Evolutionary conservation across 2,113 vertebrate species (phyloP).

Genomic region (Bubo scandiacus): DNA sequence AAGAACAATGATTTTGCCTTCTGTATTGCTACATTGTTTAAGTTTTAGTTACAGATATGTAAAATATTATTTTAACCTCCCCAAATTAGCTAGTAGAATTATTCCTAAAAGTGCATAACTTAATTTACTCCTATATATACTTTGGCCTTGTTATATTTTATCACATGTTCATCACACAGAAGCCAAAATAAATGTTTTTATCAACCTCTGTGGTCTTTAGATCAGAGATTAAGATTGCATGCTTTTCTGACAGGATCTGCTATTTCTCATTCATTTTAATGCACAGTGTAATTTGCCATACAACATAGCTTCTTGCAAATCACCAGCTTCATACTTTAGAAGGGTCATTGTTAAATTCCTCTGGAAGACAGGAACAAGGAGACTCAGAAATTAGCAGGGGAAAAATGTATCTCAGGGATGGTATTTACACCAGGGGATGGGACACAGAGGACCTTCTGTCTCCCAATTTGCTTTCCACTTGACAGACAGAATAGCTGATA

Average conservation of each 20-base stretch:
- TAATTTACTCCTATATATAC: neutral
- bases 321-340: neutral
- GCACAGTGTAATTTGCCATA: neutral
- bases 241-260: neutral
- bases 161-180: neutral
- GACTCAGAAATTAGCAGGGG: neutral
- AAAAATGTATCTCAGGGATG: neutral
- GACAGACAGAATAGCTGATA: neutral
- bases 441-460: neutral
- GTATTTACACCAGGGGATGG: neutral
- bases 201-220: neutral
- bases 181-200: slow-evolving; percentile 41
- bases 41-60: neutral
- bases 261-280: slow-evolving; percentile 8
- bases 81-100: neutral
- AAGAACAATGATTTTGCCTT: neutral
- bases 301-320: neutral
- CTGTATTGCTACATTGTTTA: neutral
- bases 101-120: neutral
- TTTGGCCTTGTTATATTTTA: neutral
- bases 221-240: neutral
- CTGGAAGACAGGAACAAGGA: neutral
- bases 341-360: neutral
- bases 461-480: neutral
- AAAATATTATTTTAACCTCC: neutral